These are phyloP conservation scores for Calephelis nemesis DNA, from an alignment of 1,140 invertebrate species.

Conservation along the genomic window DNA sequence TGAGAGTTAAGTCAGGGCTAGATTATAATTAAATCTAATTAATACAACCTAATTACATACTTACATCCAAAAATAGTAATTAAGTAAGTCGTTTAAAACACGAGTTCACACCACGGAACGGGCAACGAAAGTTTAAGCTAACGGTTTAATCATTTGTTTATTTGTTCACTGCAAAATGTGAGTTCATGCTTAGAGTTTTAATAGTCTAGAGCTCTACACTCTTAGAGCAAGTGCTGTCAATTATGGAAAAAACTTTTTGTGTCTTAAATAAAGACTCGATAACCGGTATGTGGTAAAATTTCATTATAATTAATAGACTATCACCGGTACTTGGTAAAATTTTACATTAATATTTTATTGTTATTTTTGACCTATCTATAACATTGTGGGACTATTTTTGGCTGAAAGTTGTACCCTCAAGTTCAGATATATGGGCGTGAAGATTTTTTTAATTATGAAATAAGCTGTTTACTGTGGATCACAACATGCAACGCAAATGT, in stretches of 20 bases:
- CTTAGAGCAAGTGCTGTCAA: neutral
- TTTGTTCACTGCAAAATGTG: neutral
- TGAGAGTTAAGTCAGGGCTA: neutral
- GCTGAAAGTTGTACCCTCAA: too few species aligned
- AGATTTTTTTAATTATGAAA: too few species aligned
- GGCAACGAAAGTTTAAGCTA: neutral
- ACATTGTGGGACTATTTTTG: too few species aligned
- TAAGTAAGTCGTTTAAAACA: neutral
- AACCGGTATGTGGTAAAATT: too few species aligned
- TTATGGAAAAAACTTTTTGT: neutral
- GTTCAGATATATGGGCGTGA: too few species aligned
- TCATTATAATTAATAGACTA: too few species aligned
- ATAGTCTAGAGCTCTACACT: neutral
- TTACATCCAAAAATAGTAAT: constrained; percentile 1
- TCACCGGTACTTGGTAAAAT: too few species aligned
- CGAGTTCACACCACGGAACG: neutral
- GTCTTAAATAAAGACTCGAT: neutral
- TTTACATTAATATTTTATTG: too few species aligned
- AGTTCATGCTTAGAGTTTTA: neutral
- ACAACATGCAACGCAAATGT: too few species aligned
- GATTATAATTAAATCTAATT: neutral
- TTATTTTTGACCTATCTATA: too few species aligned
- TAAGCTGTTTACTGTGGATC: too few species aligned
- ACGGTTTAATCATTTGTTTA: constrained; percentile 10
- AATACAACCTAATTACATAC: neutral